Evolutionary conservation across 2,888 invertebrate species (phyloP), one percentile per base, ranked within the genome.

Genomic region (Calameuta filiformis): DNA sequence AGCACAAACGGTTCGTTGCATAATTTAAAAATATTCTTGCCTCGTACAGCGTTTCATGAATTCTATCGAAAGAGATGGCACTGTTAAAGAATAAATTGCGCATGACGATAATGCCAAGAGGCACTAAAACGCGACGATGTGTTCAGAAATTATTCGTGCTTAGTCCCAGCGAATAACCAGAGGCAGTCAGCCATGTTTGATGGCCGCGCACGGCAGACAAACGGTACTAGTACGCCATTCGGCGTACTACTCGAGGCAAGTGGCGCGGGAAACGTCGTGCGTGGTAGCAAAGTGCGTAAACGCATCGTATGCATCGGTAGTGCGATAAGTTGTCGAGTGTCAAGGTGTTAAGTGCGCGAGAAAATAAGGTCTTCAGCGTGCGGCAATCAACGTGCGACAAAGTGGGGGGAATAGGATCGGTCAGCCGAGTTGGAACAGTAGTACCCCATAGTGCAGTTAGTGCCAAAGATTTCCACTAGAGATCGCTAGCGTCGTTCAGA

Each of bases 381-480:
- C 23, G 68, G 33, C 56, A 75, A 73, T 34, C 73, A 30, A 11
- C 69, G 79, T 71, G 77, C 77, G 75, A 56, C 56, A 56, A 23
- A 56, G 56, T 56, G 56, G 56, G 56, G 56, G 56, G 56, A 56
- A 56, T 56, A 56, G 56, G 56, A 23, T 23, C 56, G 56, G 56
- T 56, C 56, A 56, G 56, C 56, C 23, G 56, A 56, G 56, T 56
- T 56, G 56, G 56, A 56, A 56, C 23, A 56, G 56, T 23, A 23
- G 23, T 56, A 56, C 9, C 56, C 56, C 56, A 56, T 56, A 56
- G 56, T 56, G 56, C 37, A 9, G 6, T 56, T 2, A 56, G 56
- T 56, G 23, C 56, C 23, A 2, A n/a, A 23, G 31, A 69, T 35
- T 15, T 33, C 77, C 81, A 40, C 35, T 31, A 82, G 84, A 83